phyloP scores from a whole-genome alignment of 2,113 vertebrate species.

The Silurus asotus region DNA sequence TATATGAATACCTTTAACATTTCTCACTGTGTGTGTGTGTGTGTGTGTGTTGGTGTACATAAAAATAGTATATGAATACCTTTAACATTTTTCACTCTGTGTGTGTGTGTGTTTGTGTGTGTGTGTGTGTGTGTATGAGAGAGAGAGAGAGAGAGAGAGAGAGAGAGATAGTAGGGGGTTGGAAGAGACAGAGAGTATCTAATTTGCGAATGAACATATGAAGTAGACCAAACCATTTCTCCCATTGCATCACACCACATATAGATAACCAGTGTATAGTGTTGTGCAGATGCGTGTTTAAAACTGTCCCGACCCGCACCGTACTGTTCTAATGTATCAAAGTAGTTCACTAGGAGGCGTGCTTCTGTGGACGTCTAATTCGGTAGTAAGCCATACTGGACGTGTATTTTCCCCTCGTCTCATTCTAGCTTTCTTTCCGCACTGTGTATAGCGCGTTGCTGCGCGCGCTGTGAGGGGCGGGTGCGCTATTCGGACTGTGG shows the following conservation, averaged over 20 bases:
- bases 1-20: too few relatives aligned
- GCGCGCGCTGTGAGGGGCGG: constrained; percentile 36
- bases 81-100: too few relatives aligned
- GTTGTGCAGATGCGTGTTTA: not conserved
- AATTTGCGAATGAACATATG: not conserved
- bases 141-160: not conserved
- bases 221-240: not conserved
- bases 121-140: not conserved
- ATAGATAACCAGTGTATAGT: not conserved
- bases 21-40: too few relatives aligned
- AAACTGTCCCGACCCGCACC: not conserved
- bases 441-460: not conserved
- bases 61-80: too few relatives aligned
- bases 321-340: not conserved
- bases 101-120: too few relatives aligned
- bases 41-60: too few relatives aligned
- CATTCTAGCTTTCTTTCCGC: not conserved
- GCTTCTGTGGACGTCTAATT: not conserved
- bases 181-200: not conserved
- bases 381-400: not conserved
- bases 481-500: constrained; percentile 14
- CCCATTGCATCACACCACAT: not conserved
- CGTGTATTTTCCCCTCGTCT: not conserved
- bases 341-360: constrained; percentile 13
- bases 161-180: not conserved